These are phyloP conservation scores for Colossoma macropomum DNA, from an alignment of 2,113 vertebrate species.

Conservation along the genomic window DNA sequence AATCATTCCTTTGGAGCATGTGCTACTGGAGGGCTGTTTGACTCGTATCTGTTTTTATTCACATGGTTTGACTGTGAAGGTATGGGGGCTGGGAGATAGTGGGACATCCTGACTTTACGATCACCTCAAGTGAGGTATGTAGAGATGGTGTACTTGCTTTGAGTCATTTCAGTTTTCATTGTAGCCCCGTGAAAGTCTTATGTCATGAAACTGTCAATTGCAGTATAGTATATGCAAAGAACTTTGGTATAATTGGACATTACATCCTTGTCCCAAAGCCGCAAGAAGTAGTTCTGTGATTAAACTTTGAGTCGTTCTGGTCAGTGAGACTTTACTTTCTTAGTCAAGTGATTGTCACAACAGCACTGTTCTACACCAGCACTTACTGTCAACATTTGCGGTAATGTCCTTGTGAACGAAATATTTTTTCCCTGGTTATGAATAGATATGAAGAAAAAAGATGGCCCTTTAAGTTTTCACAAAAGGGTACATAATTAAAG, in stretches of 20 bases:
- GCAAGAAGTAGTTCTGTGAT: neutral
- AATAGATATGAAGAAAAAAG: neutral
- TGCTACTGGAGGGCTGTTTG: constrained; percentile 3
- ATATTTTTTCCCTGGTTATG: neutral
- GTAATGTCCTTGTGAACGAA: constrained; percentile 1
- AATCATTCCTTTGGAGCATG: constrained; percentile 15
- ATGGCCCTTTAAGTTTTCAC: neutral
- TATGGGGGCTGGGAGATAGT: neutral
- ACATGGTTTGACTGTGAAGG: constrained; percentile 5
- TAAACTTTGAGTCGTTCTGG: neutral
- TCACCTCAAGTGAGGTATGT: no score
- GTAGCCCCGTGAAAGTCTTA: no score
- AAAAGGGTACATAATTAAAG: constrained; percentile 18
- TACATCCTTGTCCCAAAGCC: no score
- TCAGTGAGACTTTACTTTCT: neutral
- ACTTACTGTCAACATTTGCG: neutral
- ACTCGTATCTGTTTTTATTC: constrained; percentile 47
- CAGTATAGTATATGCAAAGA: no score
- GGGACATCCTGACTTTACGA: neutral
- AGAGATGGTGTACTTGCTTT: no score
- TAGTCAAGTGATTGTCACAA: neutral
- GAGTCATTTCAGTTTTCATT: no score
- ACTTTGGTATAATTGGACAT: no score
- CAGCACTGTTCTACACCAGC: neutral
- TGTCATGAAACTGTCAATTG: no score